These are phyloP conservation scores for Triplophysa dalaica DNA, from an alignment of 2,113 vertebrate genomes.

Conservation along the genomic window DNA sequence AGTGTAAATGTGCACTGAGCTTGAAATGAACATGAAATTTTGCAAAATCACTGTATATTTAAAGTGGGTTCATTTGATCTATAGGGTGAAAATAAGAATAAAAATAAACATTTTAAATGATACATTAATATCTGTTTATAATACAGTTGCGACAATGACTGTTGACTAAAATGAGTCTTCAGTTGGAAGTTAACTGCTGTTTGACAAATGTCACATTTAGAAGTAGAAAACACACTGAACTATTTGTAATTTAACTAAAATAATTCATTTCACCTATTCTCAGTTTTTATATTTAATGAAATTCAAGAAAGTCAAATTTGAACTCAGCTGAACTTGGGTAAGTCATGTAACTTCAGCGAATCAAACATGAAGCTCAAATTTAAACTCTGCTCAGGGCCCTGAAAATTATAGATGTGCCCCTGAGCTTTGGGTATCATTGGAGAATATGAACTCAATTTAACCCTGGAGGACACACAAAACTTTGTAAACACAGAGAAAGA, in stretches of 20 bases:
- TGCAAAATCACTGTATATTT: background rate
- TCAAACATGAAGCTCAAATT: background rate
- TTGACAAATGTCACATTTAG: too few species aligned
- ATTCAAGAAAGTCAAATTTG: background rate
- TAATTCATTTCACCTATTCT: background rate
- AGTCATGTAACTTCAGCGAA: background rate
- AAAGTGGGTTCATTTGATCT: background rate
- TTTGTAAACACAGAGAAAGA: constrained; percentile 65
- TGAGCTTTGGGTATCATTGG: constrained; percentile 17
- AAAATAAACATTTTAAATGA: too few species aligned
- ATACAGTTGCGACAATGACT: background rate
- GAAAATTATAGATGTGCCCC: constrained; percentile 5
- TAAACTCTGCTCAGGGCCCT: too few species aligned
- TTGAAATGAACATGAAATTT: background rate
- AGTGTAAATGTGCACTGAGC: background rate
- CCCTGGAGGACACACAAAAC: constrained; percentile 52
- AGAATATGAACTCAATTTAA: constrained; percentile 51
- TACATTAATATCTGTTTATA: too few species aligned
- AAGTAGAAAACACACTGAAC: too few species aligned
- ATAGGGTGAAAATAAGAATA: too few species aligned
- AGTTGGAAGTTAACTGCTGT: too few species aligned
- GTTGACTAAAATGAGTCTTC: too few species aligned
- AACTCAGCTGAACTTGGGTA: background rate
- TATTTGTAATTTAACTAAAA: background rate
- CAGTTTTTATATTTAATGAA: background rate